Conservation (phyloP, 2,797 vertebrate genomes). For the Balearica regulorum region DNA sequence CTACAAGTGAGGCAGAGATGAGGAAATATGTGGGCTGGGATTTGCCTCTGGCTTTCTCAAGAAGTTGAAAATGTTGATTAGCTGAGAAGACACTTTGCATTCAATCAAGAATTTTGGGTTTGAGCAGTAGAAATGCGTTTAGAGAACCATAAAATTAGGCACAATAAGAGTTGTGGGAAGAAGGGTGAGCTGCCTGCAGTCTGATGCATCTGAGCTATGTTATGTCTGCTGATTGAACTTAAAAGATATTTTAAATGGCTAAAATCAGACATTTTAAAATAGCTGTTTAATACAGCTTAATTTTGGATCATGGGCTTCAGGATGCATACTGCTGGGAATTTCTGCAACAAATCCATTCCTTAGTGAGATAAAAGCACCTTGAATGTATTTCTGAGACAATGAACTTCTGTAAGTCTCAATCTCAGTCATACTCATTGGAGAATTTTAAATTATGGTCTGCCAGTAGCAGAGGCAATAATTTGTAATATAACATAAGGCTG, state of each 20-base stretch:
- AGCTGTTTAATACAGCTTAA: neutral
- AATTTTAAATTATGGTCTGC: neutral
- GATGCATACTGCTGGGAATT: neutral
- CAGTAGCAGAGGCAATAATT: neutral
- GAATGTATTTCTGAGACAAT: neutral
- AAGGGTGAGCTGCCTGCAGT: neutral
- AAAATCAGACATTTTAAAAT: neutral
- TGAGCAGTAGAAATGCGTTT: neutral
- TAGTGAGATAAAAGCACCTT: neutral
- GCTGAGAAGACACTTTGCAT: neutral
- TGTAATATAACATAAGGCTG: neutral
- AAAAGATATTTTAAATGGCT: neutral
- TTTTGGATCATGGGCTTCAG: neutral
- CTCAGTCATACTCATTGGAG: neutral
- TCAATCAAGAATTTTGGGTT: neutral
- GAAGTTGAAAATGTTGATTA: neutral
- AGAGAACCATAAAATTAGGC: neutral
- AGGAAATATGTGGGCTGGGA: neutral
- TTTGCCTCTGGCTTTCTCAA: neutral
- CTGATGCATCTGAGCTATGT: neutral
- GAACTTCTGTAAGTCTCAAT: neutral
- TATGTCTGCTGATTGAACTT: neutral
- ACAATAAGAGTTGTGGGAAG: neutral
- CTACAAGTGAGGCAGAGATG: neutral
- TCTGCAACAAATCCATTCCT: neutral